phyloP scores from a whole-genome alignment of 2,888 invertebrate species.

The Habrosyne pyritoides region DNA sequence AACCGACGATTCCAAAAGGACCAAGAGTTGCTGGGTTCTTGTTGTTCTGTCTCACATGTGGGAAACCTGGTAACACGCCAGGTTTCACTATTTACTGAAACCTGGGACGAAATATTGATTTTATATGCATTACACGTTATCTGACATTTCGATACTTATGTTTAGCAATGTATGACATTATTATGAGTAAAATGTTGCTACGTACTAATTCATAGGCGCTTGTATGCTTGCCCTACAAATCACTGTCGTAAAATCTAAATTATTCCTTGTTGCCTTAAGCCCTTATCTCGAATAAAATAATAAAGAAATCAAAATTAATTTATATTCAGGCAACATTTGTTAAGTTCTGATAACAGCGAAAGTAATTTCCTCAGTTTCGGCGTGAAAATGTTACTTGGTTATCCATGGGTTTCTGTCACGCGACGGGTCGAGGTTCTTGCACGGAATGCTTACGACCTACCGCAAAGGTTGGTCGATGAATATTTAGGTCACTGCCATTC shows the following conservation, averaged over 20 bases:
- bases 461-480: constrained; percentile 55
- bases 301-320: constrained; percentile 7
- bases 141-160: no score
- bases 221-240: background rate
- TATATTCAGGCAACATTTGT: constrained; percentile 7
- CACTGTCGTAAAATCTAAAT: background rate
- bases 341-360: constrained; percentile 14
- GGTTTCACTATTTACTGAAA: no score
- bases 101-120: no score
- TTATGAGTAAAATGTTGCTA: background rate
- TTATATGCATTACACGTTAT: no score
- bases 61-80: no score
- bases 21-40: no score
- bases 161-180: no score
- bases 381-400: constrained; percentile 1
- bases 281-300: background rate
- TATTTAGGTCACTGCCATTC: constrained; percentile 59
- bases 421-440: constrained; percentile 36
- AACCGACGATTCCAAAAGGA: no score
- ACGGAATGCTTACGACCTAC: constrained; percentile 53
- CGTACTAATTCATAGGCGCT: background rate
- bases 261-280: background rate
- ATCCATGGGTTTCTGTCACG: constrained; percentile 33
- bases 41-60: no score
- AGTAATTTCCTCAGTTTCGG: constrained; percentile 14